Base-by-base conservation (phyloP, 1,140 invertebrate genomes). In the Diploscapter pachys region DNA sequence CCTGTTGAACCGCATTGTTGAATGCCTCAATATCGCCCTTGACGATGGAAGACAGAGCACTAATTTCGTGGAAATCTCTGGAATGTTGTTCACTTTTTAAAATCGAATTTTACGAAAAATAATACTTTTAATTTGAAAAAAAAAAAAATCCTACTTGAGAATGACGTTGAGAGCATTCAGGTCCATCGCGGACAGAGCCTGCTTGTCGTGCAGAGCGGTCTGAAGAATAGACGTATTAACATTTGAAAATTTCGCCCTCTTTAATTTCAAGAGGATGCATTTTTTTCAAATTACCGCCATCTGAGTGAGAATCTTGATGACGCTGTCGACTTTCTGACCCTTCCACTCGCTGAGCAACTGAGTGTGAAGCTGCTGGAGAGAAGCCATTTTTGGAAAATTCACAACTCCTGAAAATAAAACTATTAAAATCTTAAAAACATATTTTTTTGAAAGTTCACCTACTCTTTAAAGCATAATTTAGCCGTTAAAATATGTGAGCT, bases 31-130 rank as follows among this genome's bases (percentile, higher is more conserved):
- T 72, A 55, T 83, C 81, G 48, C 52, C 11, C 8, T 67, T 71
- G 11, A 80, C 48, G 31, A 80, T 79, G 11, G 75, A 70, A 50
- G 72, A 76, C 49, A 83, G 77, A 31, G 82, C 81, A 53, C 53
- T 70, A 63, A 83, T 83, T 66, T 83, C 81, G 57, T 82, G 82
- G 63, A 73, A 63, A 71, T 83, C 81, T 52, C 79, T 82, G 83
- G 72, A 77, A 78, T 31, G 31, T 31, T 5, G 56, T 49, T 31
- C 5, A 3, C 9, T 52, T 8, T 51, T 51, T 52, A 5, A 61
- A 51, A 9, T 53, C 4, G 56, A n/a, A 13, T 31, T 31, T 13
- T 9, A 9, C 6, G n/a, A 65, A 31, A 48, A 13, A 57, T 61
- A 2, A 74, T 79, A 50, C 2, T 11, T 11, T 65, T 65, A 31